phyloP scores from a whole-genome alignment of 1,140 invertebrate species.

The Aethina tumida region DNA sequence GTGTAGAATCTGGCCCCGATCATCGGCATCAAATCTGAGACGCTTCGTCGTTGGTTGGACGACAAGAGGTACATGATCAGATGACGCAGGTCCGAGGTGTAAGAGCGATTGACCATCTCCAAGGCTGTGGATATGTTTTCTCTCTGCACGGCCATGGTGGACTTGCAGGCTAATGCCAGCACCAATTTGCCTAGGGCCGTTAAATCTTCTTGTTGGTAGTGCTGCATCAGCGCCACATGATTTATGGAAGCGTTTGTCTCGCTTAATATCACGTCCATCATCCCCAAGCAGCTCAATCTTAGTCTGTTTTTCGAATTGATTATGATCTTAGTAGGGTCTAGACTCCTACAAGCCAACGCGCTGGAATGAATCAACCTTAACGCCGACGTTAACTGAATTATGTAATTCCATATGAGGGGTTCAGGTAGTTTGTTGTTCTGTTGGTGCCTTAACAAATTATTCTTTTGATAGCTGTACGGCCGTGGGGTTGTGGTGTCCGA shows the following conservation, averaged over 20 bases:
- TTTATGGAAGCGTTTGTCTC: constrained; percentile 49
- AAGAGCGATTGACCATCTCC: constrained; percentile 80
- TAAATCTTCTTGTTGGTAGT: constrained; percentile 89
- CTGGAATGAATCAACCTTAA: constrained; percentile 84
- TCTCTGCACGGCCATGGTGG: constrained; percentile 70
- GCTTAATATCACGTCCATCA: constrained; percentile 77
- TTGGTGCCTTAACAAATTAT: constrained; percentile 58
- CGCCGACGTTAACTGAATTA: constrained; percentile 93
- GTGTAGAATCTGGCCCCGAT: constrained; percentile 93
- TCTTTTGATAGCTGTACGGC: constrained; percentile 77
- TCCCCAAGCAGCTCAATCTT: constrained; percentile 70
- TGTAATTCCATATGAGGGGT: constrained; percentile 87
- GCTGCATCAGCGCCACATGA: constrained; percentile 57
- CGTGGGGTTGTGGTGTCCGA: constrained; percentile 72
- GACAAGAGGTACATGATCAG: constrained; percentile 84
- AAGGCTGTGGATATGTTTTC: constrained; percentile 79
- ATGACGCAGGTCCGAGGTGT: constrained; percentile 88
- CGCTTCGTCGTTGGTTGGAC: constrained; percentile 59
- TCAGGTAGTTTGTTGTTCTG: constrained; percentile 74
- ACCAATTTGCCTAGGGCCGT: constrained; percentile 84
- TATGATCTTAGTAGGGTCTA: constrained; percentile 90
- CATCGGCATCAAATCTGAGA: constrained; percentile 98
- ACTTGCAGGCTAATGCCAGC: constrained; percentile 83
- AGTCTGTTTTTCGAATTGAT: constrained; percentile 58
- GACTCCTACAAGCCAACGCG: constrained; percentile 43